phyloP scores from a whole-genome alignment of 2,797 vertebrate genomes.

The Tinamus major region DNA sequence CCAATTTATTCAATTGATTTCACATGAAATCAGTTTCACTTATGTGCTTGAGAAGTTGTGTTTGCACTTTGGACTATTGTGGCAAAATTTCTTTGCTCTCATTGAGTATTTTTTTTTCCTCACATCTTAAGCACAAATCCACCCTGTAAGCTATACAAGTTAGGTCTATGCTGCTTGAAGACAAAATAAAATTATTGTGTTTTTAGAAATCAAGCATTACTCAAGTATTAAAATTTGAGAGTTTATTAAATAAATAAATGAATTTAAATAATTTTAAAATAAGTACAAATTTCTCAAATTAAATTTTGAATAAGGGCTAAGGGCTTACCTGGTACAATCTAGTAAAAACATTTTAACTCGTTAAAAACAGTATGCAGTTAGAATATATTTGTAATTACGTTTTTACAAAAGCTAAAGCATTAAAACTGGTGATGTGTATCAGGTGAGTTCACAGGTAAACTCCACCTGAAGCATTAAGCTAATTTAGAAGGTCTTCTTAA shows the following conservation, averaged over 20 bases:
- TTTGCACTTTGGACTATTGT: neutral
- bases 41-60: neutral
- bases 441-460: neutral
- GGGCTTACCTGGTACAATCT: neutral
- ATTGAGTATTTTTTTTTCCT: neutral
- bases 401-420: neutral
- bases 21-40: constrained; percentile 41
- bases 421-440: neutral
- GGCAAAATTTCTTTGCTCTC: neutral
- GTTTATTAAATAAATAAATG: neutral
- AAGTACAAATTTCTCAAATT: neutral
- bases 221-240: neutral
- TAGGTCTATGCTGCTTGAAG: neutral
- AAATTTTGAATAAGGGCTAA: neutral
- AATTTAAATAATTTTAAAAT: neutral
- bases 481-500: neutral
- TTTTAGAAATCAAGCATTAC: neutral
- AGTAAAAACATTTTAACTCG: neutral
- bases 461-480: neutral
- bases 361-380: neutral
- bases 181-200: neutral
- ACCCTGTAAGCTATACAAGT: neutral
- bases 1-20: constrained; percentile 24
- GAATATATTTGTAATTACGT: neutral
- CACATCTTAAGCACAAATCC: neutral